Conservation (phyloP, 2,113 vertebrate species). For the Phoenicopterus ruber region DNA sequence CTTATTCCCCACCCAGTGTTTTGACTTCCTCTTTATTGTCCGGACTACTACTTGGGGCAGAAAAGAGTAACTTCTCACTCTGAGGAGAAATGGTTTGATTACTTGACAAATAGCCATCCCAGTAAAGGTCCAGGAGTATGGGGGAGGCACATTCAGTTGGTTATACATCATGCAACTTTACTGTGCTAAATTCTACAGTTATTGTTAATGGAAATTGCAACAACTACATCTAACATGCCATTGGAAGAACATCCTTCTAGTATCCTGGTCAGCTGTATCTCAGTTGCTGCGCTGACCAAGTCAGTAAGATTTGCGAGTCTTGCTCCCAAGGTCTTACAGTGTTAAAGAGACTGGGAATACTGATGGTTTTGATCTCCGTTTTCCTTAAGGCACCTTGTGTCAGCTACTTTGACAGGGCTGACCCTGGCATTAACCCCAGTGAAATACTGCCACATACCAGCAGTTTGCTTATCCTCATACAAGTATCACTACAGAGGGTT, state of each 20-base stretch:
- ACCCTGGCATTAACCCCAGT: neutral
- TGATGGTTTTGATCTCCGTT: neutral
- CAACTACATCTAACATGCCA: neutral
- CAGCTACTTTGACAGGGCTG: neutral
- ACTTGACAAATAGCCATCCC: neutral
- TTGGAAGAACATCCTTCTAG: neutral
- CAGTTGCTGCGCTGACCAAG: neutral
- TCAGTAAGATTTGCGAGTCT: neutral
- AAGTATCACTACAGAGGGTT: neutral
- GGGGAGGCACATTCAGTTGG: rapidly evolving
- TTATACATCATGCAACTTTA: neutral
- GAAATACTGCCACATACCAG: neutral
- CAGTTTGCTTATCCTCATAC: neutral
- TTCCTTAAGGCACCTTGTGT: neutral
- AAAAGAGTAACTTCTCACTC: neutral
- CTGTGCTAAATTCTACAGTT: neutral
- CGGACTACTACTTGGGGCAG: neutral
- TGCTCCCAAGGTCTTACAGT: neutral
- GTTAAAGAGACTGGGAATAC: neutral
- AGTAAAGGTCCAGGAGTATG: neutral
- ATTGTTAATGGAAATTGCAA: neutral
- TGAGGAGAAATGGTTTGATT: neutral
- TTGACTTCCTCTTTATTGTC: neutral
- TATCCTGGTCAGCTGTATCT: neutral
- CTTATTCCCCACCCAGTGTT: neutral